These are phyloP conservation scores for Scolopax rusticola DNA, from an alignment of 2,797 vertebrate genomes.

Conservation along the genomic window DNA sequence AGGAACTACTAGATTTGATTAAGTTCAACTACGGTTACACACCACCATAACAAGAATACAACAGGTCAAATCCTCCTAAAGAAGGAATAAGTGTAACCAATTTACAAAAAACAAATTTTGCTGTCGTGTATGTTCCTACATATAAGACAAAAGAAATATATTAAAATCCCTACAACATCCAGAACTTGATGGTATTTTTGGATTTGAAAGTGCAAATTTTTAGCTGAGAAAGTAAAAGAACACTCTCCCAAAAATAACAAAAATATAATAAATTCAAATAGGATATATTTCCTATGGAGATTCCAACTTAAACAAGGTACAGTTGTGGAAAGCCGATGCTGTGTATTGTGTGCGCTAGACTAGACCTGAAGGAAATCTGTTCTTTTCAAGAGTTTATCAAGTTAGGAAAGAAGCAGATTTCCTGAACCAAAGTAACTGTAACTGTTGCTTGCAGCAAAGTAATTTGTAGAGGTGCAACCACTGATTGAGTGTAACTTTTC, in stretches of 20 bases:
- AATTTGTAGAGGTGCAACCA: not conserved
- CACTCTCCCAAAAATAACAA: not conserved
- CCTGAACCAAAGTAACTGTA: not conserved
- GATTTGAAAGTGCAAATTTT: not conserved
- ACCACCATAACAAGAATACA: not conserved
- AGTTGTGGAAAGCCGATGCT: not conserved
- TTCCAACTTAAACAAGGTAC: not conserved
- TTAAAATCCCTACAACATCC: not conserved
- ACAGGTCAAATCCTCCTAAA: not conserved
- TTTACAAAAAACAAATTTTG: not conserved
- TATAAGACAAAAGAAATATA: not conserved
- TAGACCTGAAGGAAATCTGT: not conserved
- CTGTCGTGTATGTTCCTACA: not conserved
- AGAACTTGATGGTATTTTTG: not conserved
- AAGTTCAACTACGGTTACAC: not conserved
- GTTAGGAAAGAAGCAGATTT: not conserved
- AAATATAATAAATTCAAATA: not conserved
- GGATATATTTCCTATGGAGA: not conserved
- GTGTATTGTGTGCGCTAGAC: rapidly evolving
- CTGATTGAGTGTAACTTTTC: not conserved
- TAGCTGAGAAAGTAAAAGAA: not conserved
- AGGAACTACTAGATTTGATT: not conserved
- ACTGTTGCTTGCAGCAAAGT: not conserved
- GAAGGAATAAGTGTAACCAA: not conserved
- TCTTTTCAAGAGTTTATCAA: not conserved